Evolutionary conservation across 2,113 vertebrate genomes (phyloP).

Genomic region (Zosterops japonicus): DNA sequence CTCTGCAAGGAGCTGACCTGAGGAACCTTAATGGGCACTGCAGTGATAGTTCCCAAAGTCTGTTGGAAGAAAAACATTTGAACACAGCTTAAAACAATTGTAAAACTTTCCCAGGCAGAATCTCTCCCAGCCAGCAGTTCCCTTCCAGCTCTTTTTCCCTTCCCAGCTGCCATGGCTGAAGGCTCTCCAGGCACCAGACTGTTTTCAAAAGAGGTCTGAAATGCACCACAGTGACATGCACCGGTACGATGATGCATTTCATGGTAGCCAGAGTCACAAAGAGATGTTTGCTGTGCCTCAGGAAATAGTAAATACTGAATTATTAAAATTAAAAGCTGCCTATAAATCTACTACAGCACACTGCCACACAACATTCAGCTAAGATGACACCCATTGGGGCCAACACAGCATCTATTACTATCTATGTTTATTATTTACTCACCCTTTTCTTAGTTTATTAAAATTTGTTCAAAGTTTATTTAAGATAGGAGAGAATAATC

Average conservation of each 20-base stretch:
- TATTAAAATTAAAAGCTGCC: background rate
- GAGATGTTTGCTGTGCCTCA: background rate
- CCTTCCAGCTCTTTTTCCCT: background rate
- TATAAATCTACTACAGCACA: background rate
- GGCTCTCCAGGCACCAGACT: background rate
- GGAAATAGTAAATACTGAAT: slow-evolving; percentile 9
- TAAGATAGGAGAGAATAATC: background rate
- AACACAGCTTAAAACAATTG: slow-evolving; percentile 30
- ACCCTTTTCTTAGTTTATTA: background rate
- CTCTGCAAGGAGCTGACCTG: slow-evolving; percentile 97
- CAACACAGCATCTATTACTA: background rate
- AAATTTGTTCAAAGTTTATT: background rate
- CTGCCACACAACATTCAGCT: background rate
- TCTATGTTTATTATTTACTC: background rate
- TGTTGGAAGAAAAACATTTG: slow-evolving; percentile 70
- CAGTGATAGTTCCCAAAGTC: slow-evolving; percentile 89
- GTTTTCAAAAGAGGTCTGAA: background rate
- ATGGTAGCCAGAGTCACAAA: background rate
- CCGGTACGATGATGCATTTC: background rate
- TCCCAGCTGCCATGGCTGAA: background rate
- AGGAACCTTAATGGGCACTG: slow-evolving; percentile 95
- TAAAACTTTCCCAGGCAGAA: background rate
- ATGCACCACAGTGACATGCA: background rate
- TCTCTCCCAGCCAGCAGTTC: fast-evolving
- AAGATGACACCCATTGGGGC: background rate